phyloP scores from a whole-genome alignment of 2,113 vertebrate species.

The Megaceryle maxima region DNA sequence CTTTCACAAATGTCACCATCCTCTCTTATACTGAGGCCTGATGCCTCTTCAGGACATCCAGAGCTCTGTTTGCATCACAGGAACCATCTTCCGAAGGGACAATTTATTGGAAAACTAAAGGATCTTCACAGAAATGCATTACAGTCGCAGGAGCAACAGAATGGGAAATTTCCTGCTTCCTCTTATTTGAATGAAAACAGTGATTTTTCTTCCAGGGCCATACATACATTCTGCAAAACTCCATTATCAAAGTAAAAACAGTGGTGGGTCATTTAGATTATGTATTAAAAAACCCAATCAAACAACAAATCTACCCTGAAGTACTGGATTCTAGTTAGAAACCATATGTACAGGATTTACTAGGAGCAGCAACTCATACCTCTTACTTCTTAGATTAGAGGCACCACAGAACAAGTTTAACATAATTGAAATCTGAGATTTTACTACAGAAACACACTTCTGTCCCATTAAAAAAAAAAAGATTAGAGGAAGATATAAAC shows the following conservation, averaged over 20 bases:
- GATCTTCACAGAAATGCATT: background rate
- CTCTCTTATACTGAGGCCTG: background rate
- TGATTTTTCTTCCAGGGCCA: background rate
- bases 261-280: background rate
- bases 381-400: background rate
- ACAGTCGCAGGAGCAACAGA: background rate
- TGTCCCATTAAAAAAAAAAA: background rate
- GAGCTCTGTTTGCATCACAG: background rate
- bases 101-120: background rate
- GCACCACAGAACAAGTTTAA: background rate
- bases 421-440: background rate
- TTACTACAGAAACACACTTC: background rate
- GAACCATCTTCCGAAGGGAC: background rate
- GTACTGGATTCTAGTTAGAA: background rate
- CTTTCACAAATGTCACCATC: background rate
- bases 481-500: slow-evolving; percentile 50
- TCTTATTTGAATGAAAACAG: background rate
- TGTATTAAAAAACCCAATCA: too few species aligned
- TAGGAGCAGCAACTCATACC: background rate
- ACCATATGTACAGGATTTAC: background rate
- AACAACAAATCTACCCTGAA: background rate
- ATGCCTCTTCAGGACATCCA: background rate
- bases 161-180: background rate
- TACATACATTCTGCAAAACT: background rate
- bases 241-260: background rate